Evolutionary conservation across 2,113 vertebrate species (phyloP), one percentile per base, ranked within the genome.

Genomic region (Cardinalis cardinalis): DNA sequence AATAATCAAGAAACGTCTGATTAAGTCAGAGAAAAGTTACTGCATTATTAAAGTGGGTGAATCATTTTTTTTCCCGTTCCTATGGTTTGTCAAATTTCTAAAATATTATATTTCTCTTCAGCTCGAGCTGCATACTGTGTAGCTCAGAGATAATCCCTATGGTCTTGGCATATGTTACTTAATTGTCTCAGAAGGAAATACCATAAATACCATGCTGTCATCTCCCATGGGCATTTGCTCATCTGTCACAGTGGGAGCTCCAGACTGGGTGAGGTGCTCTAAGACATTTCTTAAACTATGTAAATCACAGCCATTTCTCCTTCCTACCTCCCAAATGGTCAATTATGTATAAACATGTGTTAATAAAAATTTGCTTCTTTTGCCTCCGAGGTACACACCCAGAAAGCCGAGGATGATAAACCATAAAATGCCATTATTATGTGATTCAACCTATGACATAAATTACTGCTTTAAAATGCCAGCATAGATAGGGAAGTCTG

Each of bases 101-200:
- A 98, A 98, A 98, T 98, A 98, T 98, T 97, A 97, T 97, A 98
- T 98, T 98, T 97, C 97, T 97, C 82, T 92, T 97, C 96, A 97
- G 97, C 97, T 96, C 93, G 96, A 97, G 96, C 97, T 97, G 74
- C 97, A 98, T 89, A 98, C 97, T 97, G 96, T 95, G 97, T 97
- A 97, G 98, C 98, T 98, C 97, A 98, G 96, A 98, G 97, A 97
- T 98, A 98, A 98, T 98, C 98, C 98, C 98, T 83, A 97, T 98
- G 97, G 98, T 98, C 97, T 97, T 98, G 97, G 98, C 98, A 98
- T 98, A 98, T 98, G 98, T 98, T 98, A 97, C 97, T 97, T 98
- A 98, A 98, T 98, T 98, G 98, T 98, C 97, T 98, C 96, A 97
- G 97, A 97, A 98, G 96, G 97, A 98, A 98, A 97, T 97, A 97